These are phyloP conservation scores for Danaus melanippus DNA, from an alignment of 1,140 invertebrate species.

Conservation along the genomic window DNA sequence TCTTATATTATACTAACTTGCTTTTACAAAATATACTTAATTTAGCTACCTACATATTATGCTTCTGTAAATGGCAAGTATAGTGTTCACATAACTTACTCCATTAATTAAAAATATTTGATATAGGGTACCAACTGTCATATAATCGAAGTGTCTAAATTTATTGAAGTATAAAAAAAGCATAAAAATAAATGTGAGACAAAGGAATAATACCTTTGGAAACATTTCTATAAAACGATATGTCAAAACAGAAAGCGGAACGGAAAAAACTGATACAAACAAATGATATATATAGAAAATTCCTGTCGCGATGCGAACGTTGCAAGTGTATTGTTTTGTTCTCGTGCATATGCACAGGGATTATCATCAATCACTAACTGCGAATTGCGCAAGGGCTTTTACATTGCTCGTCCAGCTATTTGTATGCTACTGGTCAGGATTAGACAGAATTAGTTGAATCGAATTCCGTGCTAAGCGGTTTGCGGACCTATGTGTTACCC, in stretches of 20 bases:
- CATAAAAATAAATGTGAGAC: no score
- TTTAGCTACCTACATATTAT: no score
- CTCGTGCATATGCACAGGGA: constrained; percentile 36
- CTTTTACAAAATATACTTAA: no score
- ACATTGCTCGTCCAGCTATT: constrained; percentile 54
- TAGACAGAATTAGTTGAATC: constrained; percentile 66
- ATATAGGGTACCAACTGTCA: no score
- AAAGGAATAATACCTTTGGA: no score
- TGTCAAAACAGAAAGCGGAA: constrained; percentile 1
- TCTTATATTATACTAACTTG: no score
- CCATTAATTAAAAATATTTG: no score
- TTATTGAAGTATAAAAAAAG: no score
- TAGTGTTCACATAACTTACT: no score
- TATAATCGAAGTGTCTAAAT: no score
- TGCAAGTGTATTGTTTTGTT: constrained; percentile 47
- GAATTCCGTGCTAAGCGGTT: constrained; percentile 62
- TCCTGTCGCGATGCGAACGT: constrained; percentile 5
- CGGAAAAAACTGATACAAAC: constrained; percentile 9
- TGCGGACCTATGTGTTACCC: constrained; percentile 54
- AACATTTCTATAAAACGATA: no score
- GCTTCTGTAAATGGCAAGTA: no score
- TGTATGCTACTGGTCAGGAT: constrained; percentile 57
- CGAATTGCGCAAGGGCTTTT: constrained; percentile 58
- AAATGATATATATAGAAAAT: constrained; percentile 15
- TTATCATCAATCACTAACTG: constrained; percentile 63